A percentile compares a stretch with the other conserved stretches of the same genome.
phyloP scores from a whole-genome alignment of 2,113 vertebrate species.

The Progne subis region DNA sequence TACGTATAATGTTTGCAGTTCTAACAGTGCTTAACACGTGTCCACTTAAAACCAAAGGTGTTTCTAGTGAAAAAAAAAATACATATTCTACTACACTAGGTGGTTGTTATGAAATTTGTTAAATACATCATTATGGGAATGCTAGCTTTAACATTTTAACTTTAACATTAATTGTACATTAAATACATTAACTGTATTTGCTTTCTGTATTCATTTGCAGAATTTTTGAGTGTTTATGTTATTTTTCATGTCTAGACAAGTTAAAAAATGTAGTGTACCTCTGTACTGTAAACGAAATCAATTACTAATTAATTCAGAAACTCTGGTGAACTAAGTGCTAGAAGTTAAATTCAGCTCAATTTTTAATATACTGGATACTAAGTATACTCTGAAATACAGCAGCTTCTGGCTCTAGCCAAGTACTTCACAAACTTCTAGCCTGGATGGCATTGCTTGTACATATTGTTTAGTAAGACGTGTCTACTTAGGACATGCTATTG shows the following conservation, averaged over 20 bases:
- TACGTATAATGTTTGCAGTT: neutral
- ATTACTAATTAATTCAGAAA: neutral
- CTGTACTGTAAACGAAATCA: neutral
- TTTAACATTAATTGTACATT: no score
- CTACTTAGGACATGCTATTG: neutral
- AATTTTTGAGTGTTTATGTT: neutral
- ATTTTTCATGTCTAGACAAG: neutral
- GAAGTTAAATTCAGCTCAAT: neutral
- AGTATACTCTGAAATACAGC: neutral
- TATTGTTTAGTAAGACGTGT: neutral
- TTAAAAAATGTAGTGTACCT: neutral
- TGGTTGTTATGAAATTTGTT: neutral
- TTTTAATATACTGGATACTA: neutral
- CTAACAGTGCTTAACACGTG: neutral
- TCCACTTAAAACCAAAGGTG: neutral
- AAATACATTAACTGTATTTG: neutral
- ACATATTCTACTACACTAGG: neutral
- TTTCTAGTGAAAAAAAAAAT: neutral
- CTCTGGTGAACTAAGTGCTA: neutral
- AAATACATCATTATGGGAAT: neutral
- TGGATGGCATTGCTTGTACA: neutral
- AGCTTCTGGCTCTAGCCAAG: neutral
- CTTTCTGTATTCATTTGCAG: neutral
- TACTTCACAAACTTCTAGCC: neutral
- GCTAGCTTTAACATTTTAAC: neutral